Conservation (phyloP, 2,113 vertebrate species). For the Regulus satrapa region DNA sequence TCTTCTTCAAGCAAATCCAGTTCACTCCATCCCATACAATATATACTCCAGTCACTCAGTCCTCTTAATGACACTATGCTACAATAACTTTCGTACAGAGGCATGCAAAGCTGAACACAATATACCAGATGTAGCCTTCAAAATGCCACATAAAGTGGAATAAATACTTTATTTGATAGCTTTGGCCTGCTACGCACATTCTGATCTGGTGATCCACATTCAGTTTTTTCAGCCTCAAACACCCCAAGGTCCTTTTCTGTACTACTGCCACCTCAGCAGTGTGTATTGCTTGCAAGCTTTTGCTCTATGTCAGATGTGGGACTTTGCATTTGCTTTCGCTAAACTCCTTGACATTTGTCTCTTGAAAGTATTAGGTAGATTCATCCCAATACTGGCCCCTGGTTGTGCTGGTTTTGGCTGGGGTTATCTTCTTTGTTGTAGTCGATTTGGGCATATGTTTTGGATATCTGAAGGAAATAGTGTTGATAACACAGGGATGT, state of each 20-base stretch:
- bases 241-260: background rate
- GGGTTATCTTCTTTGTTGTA: background rate
- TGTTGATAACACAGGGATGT: background rate
- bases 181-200: background rate
- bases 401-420: background rate
- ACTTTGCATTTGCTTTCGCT: background rate
- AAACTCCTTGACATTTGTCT: background rate
- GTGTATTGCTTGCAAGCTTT: background rate
- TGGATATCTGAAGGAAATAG: background rate
- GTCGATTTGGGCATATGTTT: background rate
- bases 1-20: background rate
- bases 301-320: background rate
- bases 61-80: background rate
- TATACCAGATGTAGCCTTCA: background rate
- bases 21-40: background rate
- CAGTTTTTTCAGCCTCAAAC: background rate
- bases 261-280: background rate
- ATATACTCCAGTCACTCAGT: background rate
- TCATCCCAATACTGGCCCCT: background rate
- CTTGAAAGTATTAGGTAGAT: background rate
- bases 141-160: background rate
- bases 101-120: background rate
- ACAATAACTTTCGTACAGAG: background rate
- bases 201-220: background rate
- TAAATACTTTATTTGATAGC: background rate